phyloP scores from a whole-genome alignment of 2,888 invertebrate species.

The Mycalesis mineus region DNA sequence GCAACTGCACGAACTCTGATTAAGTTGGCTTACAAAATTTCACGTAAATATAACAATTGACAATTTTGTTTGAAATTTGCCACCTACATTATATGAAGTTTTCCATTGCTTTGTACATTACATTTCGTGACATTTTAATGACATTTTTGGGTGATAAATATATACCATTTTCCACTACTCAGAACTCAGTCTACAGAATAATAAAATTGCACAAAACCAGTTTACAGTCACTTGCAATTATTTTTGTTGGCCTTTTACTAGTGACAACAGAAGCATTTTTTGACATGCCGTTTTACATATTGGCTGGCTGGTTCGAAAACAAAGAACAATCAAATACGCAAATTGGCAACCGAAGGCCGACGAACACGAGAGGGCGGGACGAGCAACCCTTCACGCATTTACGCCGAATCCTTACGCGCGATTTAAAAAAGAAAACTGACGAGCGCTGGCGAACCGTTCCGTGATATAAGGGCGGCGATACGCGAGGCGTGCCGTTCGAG shows the following conservation, averaged over 20 bases:
- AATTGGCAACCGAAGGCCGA: slow-evolving; percentile 33
- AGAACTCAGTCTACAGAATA: too few species aligned
- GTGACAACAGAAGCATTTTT: background rate
- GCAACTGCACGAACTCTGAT: too few species aligned
- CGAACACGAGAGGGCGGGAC: slow-evolving; percentile 61
- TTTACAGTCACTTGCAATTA: too few species aligned
- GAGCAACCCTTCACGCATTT: slow-evolving; percentile 71
- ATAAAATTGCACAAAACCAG: too few species aligned
- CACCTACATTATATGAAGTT: too few species aligned
- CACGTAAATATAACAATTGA: too few species aligned
- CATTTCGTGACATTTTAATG: too few species aligned
- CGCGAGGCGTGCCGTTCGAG: background rate
- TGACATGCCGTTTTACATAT: background rate
- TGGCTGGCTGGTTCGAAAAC: slow-evolving; percentile 12
- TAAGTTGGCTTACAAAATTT: too few species aligned
- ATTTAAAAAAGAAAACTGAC: slow-evolving; percentile 78
- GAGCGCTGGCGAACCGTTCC: slow-evolving; percentile 58
- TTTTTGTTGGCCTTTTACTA: background rate
- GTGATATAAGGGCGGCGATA: slow-evolving; percentile 64
- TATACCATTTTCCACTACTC: too few species aligned
- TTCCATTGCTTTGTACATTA: too few species aligned
- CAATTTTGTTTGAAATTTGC: too few species aligned
- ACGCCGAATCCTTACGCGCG: slow-evolving; percentile 76
- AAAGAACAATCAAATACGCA: slow-evolving; percentile 26
- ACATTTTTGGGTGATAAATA: too few species aligned